Evolutionary conservation across 1,140 invertebrate species (phyloP).

Genomic region (Batillaria attramentaria): DNA sequence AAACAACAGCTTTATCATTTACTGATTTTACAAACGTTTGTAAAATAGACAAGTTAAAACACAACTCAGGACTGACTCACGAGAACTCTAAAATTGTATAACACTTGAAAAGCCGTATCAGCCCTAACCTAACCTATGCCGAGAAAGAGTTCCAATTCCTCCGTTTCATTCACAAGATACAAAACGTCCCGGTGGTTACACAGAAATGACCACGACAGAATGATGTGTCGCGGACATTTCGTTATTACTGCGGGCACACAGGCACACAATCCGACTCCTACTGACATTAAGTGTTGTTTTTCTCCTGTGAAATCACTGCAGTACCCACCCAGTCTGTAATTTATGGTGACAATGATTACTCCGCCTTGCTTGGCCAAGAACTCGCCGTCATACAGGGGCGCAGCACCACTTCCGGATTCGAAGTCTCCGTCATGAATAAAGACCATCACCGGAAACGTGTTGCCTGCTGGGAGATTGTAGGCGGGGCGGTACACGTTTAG

Average conservation of each 20-base stretch:
- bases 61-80: too few relatives aligned
- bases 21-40: too few relatives aligned
- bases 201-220: neutral
- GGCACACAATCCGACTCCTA: neutral
- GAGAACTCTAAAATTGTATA: too few relatives aligned
- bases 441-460: slow-evolving; percentile 89
- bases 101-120: too few relatives aligned
- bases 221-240: neutral
- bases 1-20: too few relatives aligned
- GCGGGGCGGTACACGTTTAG: slow-evolving; percentile 58
- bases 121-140: too few relatives aligned
- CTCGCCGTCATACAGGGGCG: slow-evolving; percentile 90
- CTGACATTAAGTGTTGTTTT: neutral
- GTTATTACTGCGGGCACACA: neutral
- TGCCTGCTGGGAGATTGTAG: slow-evolving; percentile 22
- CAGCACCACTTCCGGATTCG: slow-evolving; percentile 79
- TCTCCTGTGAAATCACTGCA: neutral
- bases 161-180: too few relatives aligned
- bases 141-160: too few relatives aligned
- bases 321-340: slow-evolving; percentile 87
- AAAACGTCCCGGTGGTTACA: neutral
- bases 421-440: slow-evolving; percentile 98
- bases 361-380: slow-evolving; percentile 84
- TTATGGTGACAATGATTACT: slow-evolving; percentile 93
- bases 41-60: too few relatives aligned